A percentile compares a stretch with the other conserved stretches of the same genome.
These are phyloP conservation scores for Cyanoliseus patagonus DNA, from an alignment of 2,113 vertebrate species.

Conservation along the genomic window DNA sequence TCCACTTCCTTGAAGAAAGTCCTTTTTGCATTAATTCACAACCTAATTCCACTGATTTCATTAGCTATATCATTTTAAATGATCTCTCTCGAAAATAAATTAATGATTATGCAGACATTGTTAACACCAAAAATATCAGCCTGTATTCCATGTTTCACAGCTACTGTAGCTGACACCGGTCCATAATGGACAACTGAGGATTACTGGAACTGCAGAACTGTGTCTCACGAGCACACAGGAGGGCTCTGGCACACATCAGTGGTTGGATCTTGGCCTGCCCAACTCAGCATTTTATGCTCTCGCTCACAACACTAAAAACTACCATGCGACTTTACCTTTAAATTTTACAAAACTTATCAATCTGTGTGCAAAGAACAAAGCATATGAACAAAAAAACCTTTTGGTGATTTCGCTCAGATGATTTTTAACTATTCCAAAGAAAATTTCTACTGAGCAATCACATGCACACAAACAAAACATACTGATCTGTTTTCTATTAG, in stretches of 20 bases:
- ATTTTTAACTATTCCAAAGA: background rate
- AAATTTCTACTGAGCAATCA: background rate
- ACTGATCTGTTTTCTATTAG: background rate
- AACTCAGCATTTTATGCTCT: background rate
- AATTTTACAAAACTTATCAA: accelerated
- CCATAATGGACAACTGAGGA: background rate
- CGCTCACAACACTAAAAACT: background rate
- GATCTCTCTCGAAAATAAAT: background rate
- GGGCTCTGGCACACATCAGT: background rate
- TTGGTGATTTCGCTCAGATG: background rate
- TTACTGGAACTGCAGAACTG: background rate
- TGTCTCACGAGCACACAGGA: accelerated
- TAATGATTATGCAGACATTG: background rate
- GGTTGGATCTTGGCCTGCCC: background rate
- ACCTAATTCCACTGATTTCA: background rate
- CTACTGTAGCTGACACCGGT: accelerated
- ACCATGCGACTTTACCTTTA: background rate
- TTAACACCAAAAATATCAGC: background rate
- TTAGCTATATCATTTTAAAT: background rate
- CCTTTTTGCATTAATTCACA: background rate
- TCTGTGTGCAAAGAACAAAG: background rate
- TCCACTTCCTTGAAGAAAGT: background rate
- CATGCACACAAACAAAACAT: background rate
- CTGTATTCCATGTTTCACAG: background rate
- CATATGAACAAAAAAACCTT: background rate